Evolutionary conservation across 1,140 invertebrate species (phyloP), one percentile per base, ranked within the genome.

Genomic region (Drosophila fuyamai): DNA sequence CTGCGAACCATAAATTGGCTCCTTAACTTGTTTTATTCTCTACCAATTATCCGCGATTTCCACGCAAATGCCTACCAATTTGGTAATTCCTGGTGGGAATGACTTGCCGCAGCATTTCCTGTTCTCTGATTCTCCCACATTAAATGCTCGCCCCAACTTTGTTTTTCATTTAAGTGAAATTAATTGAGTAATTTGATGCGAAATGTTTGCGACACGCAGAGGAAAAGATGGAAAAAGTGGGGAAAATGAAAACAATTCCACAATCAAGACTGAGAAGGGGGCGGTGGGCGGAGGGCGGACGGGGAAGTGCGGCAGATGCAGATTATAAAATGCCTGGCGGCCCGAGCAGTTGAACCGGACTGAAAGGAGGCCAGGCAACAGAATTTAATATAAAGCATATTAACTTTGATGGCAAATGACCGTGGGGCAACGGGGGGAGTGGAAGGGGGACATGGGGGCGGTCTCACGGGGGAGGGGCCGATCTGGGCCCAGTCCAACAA

Each of bases 351-450:
- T 73, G 35, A 72, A 74, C 56, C 62, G 58, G 46, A 43, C 56
- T 40, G 56, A 40, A 72, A 83, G 55, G 27, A 76, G 75, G 76
- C 61, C 65, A 79, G 75, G 63, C 70, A 72, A 71, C 77, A 89
- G 36, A 80, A 88, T 89, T 89, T 88, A 80, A 88, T 89, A 89
- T 89, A 90, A 89, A 89, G 77, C 73, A 79, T 84, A 89, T 89
- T 89, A 89, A 84, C 84, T 84, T 89, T 89, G 85, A 81, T 84
- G 77, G 77, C 66, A 78, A 84, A 89, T 89, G 77, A 82, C 84
- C 77, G 77, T 68, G 62, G 62, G 80, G 50, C 55, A 2, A 36
- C 57, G 54, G 46, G 16, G 61, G 72, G 55, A 55, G 56, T 71
- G 72, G 62, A 18, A 43, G 36, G n/a, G 43, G 13, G 9, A 51